phyloP scores from a whole-genome alignment of 2,797 vertebrate genomes.

The Enteromius treurensis region DNA sequence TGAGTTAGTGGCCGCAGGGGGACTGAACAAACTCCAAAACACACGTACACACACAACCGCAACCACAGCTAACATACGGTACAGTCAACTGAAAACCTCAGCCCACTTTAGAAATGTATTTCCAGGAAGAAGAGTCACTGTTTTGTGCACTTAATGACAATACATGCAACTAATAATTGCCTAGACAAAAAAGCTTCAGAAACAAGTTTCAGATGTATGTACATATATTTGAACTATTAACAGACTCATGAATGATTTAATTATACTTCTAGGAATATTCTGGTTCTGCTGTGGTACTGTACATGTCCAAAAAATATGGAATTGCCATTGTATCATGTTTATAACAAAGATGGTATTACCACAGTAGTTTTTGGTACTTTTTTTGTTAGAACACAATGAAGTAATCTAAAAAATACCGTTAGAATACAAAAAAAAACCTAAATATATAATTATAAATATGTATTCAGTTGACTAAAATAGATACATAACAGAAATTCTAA shows the following conservation, averaged over 20 bases:
- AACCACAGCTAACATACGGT: slow-evolving; percentile 44
- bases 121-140: slow-evolving; percentile 14
- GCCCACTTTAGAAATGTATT: slow-evolving; percentile 6
- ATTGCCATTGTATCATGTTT: slow-evolving; percentile 12
- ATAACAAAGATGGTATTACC: slow-evolving; percentile 3
- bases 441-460: background rate
- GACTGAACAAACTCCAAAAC: slow-evolving; percentile 40
- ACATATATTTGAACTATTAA: too few relatives aligned
- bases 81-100: slow-evolving; percentile 15
- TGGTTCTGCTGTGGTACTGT: background rate
- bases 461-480: background rate
- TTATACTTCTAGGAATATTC: background rate
- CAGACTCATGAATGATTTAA: background rate
- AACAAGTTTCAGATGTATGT: background rate
- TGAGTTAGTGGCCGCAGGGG: slow-evolving; percentile 19
- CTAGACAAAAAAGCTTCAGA: background rate
- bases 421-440: background rate
- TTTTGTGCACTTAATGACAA: background rate
- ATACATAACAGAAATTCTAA: background rate
- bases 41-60: slow-evolving; percentile 56
- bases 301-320: slow-evolving; percentile 40
- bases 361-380: slow-evolving; percentile 26
- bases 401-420: background rate
- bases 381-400: background rate
- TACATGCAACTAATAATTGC: background rate